phyloP scores from a whole-genome alignment of 2,888 invertebrate species.

The Bruchidius siliquastri region DNA sequence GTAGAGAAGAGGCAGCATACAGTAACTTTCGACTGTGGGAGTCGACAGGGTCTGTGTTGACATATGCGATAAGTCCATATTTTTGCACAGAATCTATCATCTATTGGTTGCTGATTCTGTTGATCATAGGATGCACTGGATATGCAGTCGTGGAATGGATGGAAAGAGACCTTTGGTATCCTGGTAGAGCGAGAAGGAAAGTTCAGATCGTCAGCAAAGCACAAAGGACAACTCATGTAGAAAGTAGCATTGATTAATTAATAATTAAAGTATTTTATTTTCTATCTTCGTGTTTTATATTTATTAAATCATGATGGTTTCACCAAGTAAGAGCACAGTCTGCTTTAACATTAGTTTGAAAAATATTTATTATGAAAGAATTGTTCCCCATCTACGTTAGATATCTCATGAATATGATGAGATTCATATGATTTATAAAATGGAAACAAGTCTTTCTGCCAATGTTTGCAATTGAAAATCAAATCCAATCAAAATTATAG shows the following conservation, averaged over 20 bases:
- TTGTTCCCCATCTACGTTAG: too few relatives aligned
- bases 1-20: slow-evolving; percentile 83
- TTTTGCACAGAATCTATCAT: slow-evolving; percentile 71
- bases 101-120: slow-evolving; percentile 61
- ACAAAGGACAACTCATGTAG: background rate
- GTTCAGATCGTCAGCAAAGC: background rate
- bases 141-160: slow-evolving; percentile 65
- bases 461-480: too few relatives aligned
- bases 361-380: too few relatives aligned
- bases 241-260: background rate
- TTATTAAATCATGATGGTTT: too few relatives aligned
- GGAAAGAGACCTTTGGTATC: slow-evolving; percentile 36
- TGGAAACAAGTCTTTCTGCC: too few relatives aligned
- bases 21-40: slow-evolving; percentile 93
- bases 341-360: too few relatives aligned
- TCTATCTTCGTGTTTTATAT: background rate
- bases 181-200: slow-evolving; percentile 30
- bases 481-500: too few relatives aligned
- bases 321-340: too few relatives aligned
- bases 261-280: background rate
- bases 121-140: slow-evolving; percentile 69
- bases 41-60: slow-evolving; percentile 81
- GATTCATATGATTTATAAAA: too few relatives aligned
- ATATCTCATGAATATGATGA: too few relatives aligned
- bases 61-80: slow-evolving; percentile 75